Evolutionary conservation across 1,140 invertebrate species (phyloP).

Genomic region (Lerema accius): DNA sequence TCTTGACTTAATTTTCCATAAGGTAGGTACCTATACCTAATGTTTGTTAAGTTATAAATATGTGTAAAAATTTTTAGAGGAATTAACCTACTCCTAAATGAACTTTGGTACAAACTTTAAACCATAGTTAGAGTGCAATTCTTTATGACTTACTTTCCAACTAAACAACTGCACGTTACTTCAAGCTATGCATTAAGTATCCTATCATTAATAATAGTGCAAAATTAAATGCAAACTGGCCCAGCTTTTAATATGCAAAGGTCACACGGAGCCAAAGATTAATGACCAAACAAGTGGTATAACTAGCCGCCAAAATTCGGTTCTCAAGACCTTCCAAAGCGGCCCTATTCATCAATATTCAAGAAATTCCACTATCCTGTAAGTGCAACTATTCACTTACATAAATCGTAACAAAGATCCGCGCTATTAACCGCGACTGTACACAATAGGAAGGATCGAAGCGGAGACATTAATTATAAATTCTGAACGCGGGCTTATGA

Average conservation of each 20-base stretch:
- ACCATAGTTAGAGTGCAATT: too few relatives aligned
- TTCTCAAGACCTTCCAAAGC: constrained; percentile 55
- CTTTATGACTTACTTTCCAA: too few relatives aligned
- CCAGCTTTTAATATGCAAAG: constrained; percentile 36
- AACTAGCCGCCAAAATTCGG: constrained; percentile 47
- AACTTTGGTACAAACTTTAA: too few relatives aligned
- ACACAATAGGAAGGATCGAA: constrained; percentile 55
- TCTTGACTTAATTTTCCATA: too few relatives aligned
- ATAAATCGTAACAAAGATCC: constrained; percentile 66
- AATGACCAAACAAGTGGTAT: constrained; percentile 64
- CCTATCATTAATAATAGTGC: constrained; percentile 1
- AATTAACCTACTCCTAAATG: too few relatives aligned
- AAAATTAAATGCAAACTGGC: constrained; percentile 6
- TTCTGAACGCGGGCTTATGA: constrained; percentile 63
- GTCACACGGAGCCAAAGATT: constrained; percentile 61
- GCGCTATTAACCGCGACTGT: constrained; percentile 71
- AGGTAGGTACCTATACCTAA: too few relatives aligned
- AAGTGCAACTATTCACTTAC: constrained; percentile 57
- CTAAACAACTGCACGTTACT: too few relatives aligned
- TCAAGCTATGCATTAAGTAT: too few relatives aligned
- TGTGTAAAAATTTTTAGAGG: too few relatives aligned
- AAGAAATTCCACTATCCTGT: constrained; percentile 75
- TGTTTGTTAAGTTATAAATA: too few relatives aligned
- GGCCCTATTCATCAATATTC: constrained; percentile 68
- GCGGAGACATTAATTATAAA: constrained; percentile 76